A percentile compares a stretch with the other conserved stretches of the same genome.
These are phyloP conservation scores for Vicugna pacos DNA, from an alignment of 2,113 vertebrate species.

Conservation along the genomic window DNA sequence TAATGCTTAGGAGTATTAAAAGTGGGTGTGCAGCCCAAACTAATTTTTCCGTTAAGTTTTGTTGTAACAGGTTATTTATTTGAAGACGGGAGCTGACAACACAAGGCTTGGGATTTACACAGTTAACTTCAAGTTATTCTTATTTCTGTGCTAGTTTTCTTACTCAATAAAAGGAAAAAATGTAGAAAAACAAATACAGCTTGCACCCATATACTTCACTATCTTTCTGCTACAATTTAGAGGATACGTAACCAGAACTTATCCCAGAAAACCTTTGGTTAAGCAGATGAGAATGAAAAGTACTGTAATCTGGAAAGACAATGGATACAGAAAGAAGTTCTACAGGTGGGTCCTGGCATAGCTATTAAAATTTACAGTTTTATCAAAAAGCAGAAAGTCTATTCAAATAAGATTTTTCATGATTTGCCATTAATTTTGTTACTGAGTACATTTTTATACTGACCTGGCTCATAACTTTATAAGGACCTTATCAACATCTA, in stretches of 20 bases:
- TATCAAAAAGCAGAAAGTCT: background rate
- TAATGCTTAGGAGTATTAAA: background rate
- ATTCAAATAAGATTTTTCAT: conserved; percentile 7
- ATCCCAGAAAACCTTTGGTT: background rate
- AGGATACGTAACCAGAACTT: conserved; percentile 37
- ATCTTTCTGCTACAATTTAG: conserved; percentile 4
- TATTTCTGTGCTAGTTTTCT: conserved; percentile 40
- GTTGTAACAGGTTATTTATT: background rate
- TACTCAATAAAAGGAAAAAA: conserved; percentile 9
- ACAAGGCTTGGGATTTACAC: background rate
- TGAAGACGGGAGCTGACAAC: background rate
- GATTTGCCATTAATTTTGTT: conserved; percentile 4
- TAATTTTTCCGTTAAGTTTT: background rate
- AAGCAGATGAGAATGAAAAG: conserved; percentile 16
- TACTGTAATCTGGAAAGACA: background rate
- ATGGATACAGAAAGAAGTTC: background rate
- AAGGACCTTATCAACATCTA: background rate
- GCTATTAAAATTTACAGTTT: background rate
- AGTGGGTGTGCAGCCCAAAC: background rate
- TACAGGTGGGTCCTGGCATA: background rate
- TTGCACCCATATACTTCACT: background rate
- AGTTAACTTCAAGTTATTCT: background rate
- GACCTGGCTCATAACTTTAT: background rate
- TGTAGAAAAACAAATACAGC: background rate
- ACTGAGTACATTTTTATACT: background rate